Conservation (phyloP, 53 echinoderm and acorn worm species). For the Paracentrotus lividus region DNA sequence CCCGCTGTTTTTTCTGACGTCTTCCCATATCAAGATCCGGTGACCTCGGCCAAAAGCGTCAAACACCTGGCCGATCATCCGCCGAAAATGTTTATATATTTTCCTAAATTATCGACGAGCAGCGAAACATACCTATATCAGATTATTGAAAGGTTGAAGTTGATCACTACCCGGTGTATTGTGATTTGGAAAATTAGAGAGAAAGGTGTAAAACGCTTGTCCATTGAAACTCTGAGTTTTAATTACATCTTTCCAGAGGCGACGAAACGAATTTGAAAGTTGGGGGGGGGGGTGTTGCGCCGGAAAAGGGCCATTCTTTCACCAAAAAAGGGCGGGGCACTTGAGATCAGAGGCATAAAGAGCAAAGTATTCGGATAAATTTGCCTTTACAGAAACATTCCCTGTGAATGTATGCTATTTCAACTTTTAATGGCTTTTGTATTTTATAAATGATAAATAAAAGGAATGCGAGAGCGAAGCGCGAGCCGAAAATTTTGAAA, state of each 20-base stretch:
- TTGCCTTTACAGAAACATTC: too few species aligned
- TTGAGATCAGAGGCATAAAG: too few species aligned
- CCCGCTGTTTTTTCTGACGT: not conserved
- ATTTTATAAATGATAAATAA: too few species aligned
- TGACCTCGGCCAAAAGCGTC: not conserved
- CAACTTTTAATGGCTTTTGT: too few species aligned
- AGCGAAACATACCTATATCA: not conserved
- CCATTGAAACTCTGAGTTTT: not conserved
- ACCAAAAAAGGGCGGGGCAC: too few species aligned
- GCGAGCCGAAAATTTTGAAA: too few species aligned
- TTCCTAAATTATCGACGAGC: slow-evolving; percentile 4
- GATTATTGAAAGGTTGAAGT: not conserved
- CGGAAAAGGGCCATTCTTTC: too few species aligned
- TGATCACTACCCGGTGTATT: not conserved
- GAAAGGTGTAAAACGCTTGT: not conserved
- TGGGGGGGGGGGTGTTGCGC: not conserved
- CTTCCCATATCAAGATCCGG: not conserved
- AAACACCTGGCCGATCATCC: slow-evolving; percentile 14
- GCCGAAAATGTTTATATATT: slow-evolving; percentile 15
- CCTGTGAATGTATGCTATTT: too few species aligned
- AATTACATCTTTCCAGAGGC: not conserved
- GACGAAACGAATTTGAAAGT: not conserved
- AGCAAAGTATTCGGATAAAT: too few species aligned
- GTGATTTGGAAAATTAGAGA: not conserved
- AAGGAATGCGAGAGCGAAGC: too few species aligned